These are phyloP conservation scores for Hystrix cristata DNA, from an alignment of 2,113 vertebrate genomes.

Conservation along the genomic window DNA sequence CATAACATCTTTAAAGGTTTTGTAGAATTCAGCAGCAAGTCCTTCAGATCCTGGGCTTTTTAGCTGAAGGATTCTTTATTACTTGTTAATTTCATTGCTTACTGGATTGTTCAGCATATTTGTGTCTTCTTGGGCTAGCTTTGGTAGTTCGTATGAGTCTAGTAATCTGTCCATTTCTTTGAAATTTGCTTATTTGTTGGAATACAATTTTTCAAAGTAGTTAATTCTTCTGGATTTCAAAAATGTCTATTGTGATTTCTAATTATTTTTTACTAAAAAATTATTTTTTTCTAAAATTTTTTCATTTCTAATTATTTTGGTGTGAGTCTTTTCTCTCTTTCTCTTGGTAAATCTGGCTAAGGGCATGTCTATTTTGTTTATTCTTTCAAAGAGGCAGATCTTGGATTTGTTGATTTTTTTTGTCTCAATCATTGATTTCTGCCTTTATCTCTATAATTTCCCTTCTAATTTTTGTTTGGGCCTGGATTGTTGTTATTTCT, in stretches of 20 bases:
- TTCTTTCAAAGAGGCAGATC: neutral
- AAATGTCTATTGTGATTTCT: neutral
- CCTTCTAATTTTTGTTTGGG: neutral
- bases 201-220: neutral
- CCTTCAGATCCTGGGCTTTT: neutral
- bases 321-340: neutral
- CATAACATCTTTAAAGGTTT: neutral
- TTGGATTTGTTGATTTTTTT: neutral
- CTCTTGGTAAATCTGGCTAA: neutral
- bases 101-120: neutral
- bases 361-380: neutral
- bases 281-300: too few species aligned
- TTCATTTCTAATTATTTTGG: too few species aligned
- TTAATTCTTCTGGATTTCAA: neutral
- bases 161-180: neutral
- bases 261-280: too few species aligned
- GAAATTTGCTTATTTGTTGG: neutral
- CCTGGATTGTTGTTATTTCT: neutral
- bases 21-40: neutral
- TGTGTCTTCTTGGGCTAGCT: neutral
- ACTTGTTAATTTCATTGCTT: neutral
- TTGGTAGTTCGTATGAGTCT: neutral
- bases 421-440: neutral
- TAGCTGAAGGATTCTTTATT: neutral
- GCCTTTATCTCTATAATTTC: neutral